These are phyloP conservation scores for Noctua comes DNA, from an alignment of 2,888 invertebrate genomes.

Conservation along the genomic window DNA sequence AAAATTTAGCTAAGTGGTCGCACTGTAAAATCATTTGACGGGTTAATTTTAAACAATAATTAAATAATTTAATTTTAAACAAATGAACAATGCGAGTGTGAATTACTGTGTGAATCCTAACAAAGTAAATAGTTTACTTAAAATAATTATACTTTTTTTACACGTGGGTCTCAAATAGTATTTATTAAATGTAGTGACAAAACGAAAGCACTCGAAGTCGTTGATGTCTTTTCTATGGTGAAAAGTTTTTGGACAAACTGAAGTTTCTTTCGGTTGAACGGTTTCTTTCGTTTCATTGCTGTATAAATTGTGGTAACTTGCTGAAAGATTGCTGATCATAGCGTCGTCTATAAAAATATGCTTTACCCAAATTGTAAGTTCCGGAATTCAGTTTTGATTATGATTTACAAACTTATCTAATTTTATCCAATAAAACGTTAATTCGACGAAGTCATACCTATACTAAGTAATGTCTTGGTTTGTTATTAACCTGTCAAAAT, in stretches of 20 bases:
- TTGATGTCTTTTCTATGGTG: constrained; percentile 65
- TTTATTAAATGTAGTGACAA: no score
- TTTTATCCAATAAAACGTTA: not conserved
- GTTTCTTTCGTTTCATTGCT: not conserved
- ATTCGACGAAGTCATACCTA: not conserved
- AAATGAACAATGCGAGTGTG: not conserved
- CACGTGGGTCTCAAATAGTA: not conserved
- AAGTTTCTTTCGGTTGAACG: not conserved
- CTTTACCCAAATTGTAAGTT: not conserved
- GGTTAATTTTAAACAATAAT: not conserved
- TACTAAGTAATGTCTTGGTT: not conserved
- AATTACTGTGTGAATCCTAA: not conserved
- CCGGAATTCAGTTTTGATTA: not conserved
- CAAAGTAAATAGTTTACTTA: not conserved
- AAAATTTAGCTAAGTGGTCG: not conserved
- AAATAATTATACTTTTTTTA: not conserved
- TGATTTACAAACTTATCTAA: not conserved
- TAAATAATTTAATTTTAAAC: no score
- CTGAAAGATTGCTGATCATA: not conserved
- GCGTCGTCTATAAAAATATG: not conserved
- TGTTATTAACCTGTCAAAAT: constrained; percentile 8
- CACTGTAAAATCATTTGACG: not conserved
- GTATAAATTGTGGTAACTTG: not conserved
- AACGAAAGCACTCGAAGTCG: constrained; percentile 25
- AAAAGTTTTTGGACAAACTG: not conserved